Conservation (phyloP, 1,140 invertebrate genomes). For the Pseudobourletiella spinata region DNA sequence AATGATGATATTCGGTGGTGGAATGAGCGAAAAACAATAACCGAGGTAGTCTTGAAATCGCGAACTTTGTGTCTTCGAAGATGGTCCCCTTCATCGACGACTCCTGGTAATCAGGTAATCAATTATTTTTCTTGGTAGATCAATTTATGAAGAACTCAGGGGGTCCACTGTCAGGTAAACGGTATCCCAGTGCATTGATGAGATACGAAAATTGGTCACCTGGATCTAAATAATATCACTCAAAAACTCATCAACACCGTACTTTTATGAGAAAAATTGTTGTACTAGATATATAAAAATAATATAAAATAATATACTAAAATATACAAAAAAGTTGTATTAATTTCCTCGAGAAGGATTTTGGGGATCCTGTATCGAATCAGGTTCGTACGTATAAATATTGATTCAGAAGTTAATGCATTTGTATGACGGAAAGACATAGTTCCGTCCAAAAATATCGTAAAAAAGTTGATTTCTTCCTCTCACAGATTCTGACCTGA, state of each 20-base stretch:
- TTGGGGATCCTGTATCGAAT: conserved; percentile 50
- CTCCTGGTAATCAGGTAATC: conserved; percentile 11
- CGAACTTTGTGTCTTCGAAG: too few species aligned
- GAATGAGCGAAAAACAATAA: too few species aligned
- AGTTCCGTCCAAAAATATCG: too few species aligned
- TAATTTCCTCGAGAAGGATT: conserved; percentile 52
- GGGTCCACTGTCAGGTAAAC: conserved; percentile 32
- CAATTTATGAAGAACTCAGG: conserved; percentile 32
- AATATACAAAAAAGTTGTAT: conserved; percentile 66
- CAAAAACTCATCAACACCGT: conserved; percentile 66
- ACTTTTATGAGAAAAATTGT: conserved; percentile 70
- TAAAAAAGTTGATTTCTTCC: too few species aligned
- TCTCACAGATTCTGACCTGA: conserved; percentile 58
- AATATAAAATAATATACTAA: too few species aligned
- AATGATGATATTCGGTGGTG: too few species aligned
- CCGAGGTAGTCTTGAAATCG: too few species aligned
- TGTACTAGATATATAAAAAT: too few species aligned
- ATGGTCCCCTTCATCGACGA: too few species aligned
- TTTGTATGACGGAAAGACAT: too few species aligned
- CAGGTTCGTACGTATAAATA: too few species aligned
- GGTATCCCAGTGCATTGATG: conserved; percentile 46
- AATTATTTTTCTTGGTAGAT: conserved; percentile 8
- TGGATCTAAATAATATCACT: conserved; percentile 63
- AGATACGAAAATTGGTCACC: conserved; percentile 71
- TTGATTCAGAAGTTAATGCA: too few species aligned